Conservation (phyloP, 2,888 invertebrate species). For the Holacanthella duospinosa region DNA sequence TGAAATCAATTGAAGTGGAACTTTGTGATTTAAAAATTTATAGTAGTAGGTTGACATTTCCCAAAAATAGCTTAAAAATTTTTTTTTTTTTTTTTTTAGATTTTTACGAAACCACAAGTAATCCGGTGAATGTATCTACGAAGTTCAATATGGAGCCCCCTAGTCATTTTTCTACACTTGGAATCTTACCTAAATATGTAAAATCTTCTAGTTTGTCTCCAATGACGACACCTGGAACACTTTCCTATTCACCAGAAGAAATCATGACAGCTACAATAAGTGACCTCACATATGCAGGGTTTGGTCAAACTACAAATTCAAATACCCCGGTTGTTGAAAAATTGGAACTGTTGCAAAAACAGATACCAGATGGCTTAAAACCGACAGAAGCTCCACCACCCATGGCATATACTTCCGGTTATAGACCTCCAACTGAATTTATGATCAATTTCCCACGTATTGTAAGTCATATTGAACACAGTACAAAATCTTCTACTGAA, state of each 20-base stretch:
- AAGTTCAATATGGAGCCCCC: not conserved
- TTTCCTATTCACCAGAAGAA: not conserved
- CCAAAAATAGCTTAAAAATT: no score
- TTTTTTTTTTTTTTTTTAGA: no score
- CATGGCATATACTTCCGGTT: not conserved
- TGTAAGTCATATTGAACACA: not conserved
- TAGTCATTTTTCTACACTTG: not conserved
- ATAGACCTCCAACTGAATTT: not conserved
- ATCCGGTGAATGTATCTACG: no score
- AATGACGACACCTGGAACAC: no score
- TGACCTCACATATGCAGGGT: not conserved
- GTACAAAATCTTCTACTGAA: no score
- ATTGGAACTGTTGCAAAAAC: no score
- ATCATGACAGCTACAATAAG: not conserved
- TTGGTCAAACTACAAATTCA: not conserved
- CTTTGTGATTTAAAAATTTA: no score
- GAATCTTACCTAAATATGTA: not conserved
- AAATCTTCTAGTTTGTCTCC: no score
- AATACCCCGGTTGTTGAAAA: not conserved
- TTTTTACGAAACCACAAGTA: no score
- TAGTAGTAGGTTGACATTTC: no score
- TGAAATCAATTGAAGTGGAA: no score
- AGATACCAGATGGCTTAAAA: not conserved
- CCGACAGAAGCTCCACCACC: not conserved
- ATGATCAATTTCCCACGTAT: not conserved